Evolutionary conservation across 1,140 invertebrate genomes (phyloP), one percentile per base, ranked within the genome.

Genomic region (Daktulosphaira vitifoliae): DNA sequence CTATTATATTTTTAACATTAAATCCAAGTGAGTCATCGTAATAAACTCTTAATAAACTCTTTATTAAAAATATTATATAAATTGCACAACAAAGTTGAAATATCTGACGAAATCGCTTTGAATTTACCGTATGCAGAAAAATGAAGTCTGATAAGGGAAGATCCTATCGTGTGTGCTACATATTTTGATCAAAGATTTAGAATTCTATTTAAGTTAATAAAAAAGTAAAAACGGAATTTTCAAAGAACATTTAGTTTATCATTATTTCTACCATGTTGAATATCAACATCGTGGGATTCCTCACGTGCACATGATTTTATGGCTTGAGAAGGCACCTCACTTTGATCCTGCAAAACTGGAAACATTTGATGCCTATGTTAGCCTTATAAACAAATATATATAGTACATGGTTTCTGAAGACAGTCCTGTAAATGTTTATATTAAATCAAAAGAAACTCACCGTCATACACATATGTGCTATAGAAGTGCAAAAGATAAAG

Each of bases 221-320:
- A 44, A 51, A n/a, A 66, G 66, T 66, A 68, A 54, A 68, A 39
- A 29, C 22, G 69, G 68, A 68, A 69, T 70, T 11, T 74, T 74
- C 53, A 53, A 64, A 51, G 66, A 71, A 65, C 70, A 73, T 66
- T 20, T 29, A n/a, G 66, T 73, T 64, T 11, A 67, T 4, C 8
- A 74, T 67, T 75, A 70, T 49, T 75, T 71, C 42, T 71, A 67
- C 69, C 46, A 71, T 42, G 70, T 72, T 68, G 75, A 73, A 70
- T 77, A 73, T 70, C 73, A 73, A 68, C 71, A 73, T 71, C 69
- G 66, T 54, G 76, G 70, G 23, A 76, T 71, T 71, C 75, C 70
- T 54, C 71, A 70, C 68, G 69, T 69, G 8, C 74, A 75, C 66
- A 71, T 70, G 38, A 62, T 75, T 46, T 18, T 70, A 2, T 75